These are phyloP conservation scores for Battus philenor DNA, from an alignment of 1,140 invertebrate species.

Conservation along the genomic window DNA sequence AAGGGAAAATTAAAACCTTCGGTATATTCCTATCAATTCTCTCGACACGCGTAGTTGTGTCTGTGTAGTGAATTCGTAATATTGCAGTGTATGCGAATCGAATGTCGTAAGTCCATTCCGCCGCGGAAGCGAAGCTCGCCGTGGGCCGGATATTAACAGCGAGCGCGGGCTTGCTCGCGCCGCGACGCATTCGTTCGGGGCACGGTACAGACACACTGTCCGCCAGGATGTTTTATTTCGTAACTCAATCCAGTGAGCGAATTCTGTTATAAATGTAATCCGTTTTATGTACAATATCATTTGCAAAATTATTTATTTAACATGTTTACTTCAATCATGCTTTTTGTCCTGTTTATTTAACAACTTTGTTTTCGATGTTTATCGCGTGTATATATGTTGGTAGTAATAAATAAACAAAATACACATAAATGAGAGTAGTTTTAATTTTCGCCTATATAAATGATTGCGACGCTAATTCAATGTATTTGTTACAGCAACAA, in stretches of 20 bases:
- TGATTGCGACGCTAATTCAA: too few relatives aligned
- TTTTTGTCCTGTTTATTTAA: not conserved
- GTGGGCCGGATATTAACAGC: conserved; percentile 17
- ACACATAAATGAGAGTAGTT: too few relatives aligned
- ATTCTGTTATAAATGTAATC: too few relatives aligned
- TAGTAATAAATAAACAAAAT: too few relatives aligned
- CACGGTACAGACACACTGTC: not conserved
- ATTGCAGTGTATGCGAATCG: conserved; percentile 4
- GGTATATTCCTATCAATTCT: not conserved
- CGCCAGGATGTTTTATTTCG: not conserved
- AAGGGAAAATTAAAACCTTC: conserved; percentile 9
- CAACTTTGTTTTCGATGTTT: too few relatives aligned
- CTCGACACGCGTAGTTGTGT: not conserved
- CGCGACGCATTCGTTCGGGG: not conserved
- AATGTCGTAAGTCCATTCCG: conserved; percentile 12
- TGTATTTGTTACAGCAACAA: conserved; percentile 83
- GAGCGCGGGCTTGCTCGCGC: conserved; percentile 5
- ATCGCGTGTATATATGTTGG: too few relatives aligned
- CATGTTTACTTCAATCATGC: not conserved
- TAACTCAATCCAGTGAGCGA: not conserved
- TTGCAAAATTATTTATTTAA: not conserved
- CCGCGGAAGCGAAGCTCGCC: conserved; percentile 16
- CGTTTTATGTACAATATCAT: not conserved
- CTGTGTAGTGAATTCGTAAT: not conserved
- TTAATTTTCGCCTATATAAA: too few relatives aligned